These are phyloP conservation scores for Regulus satrapa DNA, from an alignment of 2,113 vertebrate genomes.

Conservation along the genomic window DNA sequence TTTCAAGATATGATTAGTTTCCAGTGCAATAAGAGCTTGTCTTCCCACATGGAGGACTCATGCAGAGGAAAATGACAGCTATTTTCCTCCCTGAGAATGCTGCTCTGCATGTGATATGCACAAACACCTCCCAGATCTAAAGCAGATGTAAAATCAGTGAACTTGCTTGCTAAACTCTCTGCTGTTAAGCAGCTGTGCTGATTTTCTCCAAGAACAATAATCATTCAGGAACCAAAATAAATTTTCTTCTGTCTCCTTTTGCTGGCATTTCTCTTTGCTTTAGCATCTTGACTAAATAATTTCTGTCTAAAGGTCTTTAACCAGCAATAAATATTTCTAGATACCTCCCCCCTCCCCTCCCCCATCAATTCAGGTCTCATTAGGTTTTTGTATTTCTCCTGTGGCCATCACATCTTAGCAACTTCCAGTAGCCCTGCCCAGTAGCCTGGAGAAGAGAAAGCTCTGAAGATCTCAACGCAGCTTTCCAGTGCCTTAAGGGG, in stretches of 20 bases:
- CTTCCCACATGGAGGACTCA: neutral
- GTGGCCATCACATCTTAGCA: neutral
- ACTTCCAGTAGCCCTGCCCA: neutral
- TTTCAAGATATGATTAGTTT: neutral
- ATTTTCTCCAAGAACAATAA: neutral
- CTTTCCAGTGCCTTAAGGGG: neutral
- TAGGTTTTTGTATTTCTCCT: neutral
- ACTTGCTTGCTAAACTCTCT: neutral
- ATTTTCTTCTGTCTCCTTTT: neutral
- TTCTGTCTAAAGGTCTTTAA: neutral
- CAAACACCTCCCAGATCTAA: neutral
- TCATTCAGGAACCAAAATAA: neutral
- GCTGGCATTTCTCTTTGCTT: neutral
- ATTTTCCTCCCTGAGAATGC: neutral
- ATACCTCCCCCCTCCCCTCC: too few species aligned
- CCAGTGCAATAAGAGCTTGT: neutral
- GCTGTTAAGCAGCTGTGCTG: neutral
- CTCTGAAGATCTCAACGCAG: neutral
- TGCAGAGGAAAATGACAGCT: neutral
- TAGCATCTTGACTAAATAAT: neutral
- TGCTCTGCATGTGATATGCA: neutral
- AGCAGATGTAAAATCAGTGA: neutral
- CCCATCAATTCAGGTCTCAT: neutral
- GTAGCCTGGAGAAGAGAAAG: neutral
- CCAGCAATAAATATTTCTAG: neutral